Base-by-base conservation (phyloP, 2,113 vertebrate species). In the Empidonax traillii region DNA sequence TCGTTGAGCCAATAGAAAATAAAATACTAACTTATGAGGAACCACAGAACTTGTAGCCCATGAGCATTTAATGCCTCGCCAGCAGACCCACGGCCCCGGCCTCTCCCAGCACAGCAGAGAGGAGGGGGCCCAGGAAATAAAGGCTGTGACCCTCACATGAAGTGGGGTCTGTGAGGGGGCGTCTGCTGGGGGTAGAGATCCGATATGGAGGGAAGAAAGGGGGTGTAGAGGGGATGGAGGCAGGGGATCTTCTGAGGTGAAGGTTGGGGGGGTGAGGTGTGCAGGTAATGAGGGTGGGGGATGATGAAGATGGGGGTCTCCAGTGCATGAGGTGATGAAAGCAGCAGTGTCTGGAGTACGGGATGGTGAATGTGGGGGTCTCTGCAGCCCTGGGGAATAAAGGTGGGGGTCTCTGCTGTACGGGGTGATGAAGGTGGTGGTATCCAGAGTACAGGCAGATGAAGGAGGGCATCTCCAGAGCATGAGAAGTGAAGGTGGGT, bases 261-360 rank as follows among this genome's bases (percentile, higher is more conserved):
- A 49, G 21, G 31, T 14, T 15, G 33, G 22, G 23, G 59, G 43
- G 30, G 19, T 24, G 9, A 4, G 12, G 21, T 7, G 68, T 3
- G 21, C 3, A 24, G 25, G 15, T 30, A 10, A 6, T 15, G 69
- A 28, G 27, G 28, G 18, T 5, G 14, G 30, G 37, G n/a, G 47
- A 24, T 46, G 43, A 25, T 56, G 85, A 49, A 31, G 25, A 11
- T 63, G 5, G 47, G 15, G 39, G 39, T 41, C 44, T 73, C 13
- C 0, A 0, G 7, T 25, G 49, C 13, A 31, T 0, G 0, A 44
- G n/a, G 12, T 37, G 43, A 8, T 44, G 14, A 39, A 39, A 28
- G 33, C 5, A n/a, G 58, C 17, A 31, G 49, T 27, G 55, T 74
- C 31, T 8, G 3, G 2, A 3, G 15, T 3, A 24, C 0, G 0